A percentile compares a stretch with the other conserved stretches of the same genome.
Evolutionary conservation across 2,888 invertebrate genomes (phyloP).

Genomic region (Stramonita haemastoma): DNA sequence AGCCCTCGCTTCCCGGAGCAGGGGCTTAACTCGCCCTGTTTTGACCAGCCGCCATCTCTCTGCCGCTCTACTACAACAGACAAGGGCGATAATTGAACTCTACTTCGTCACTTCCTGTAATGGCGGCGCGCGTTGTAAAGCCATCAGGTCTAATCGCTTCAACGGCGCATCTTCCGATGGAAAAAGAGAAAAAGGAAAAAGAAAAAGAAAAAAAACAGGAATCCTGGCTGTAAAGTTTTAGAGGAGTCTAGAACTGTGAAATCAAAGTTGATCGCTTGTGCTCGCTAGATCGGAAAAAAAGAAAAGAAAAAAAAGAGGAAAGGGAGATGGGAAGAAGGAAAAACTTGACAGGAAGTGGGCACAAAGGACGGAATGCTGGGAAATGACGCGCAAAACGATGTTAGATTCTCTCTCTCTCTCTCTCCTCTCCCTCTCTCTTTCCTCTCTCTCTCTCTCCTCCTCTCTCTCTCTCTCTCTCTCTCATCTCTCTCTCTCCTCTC

Average conservation of each 20-base stretch:
- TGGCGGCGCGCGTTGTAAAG: constrained; percentile 25
- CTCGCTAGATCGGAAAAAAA: neutral
- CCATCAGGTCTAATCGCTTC: constrained; percentile 9
- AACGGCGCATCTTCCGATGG: neutral
- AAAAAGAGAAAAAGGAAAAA: neutral
- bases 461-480: constrained; percentile 3
- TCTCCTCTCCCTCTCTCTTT: neutral
- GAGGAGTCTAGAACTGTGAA: neutral
- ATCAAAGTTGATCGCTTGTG: neutral
- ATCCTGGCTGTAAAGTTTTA: neutral
- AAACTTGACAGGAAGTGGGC: neutral
- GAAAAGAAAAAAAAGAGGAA: neutral
- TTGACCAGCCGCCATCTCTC: no score
- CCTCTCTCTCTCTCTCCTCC: neutral
- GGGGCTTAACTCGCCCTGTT: no score
- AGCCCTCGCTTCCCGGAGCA: no score
- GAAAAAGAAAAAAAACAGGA: neutral
- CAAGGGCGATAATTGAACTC: constrained; percentile 18
- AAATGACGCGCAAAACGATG: neutral
- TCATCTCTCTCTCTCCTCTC: constrained; percentile 8
- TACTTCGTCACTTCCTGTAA: constrained; percentile 26
- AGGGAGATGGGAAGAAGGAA: neutral
- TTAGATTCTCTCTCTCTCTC: neutral
- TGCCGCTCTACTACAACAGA: neutral
- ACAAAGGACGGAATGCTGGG: neutral